These are phyloP conservation scores for Thryonomys swinderianus DNA, from an alignment of 2,113 vertebrate species.

Conservation along the genomic window DNA sequence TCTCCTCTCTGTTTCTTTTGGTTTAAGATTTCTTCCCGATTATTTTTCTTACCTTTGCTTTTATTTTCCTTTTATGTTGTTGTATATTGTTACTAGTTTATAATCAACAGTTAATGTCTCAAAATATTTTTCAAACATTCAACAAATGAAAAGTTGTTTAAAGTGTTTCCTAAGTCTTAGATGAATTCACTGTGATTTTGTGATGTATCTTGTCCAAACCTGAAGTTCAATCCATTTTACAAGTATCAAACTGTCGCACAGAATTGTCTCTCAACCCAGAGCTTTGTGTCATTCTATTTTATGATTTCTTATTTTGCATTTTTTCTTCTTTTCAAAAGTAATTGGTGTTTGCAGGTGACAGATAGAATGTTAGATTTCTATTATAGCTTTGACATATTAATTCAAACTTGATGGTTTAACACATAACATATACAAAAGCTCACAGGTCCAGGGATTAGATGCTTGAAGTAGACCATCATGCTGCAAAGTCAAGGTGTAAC, in stretches of 20 bases:
- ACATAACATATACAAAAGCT: neutral
- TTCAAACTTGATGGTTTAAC: neutral
- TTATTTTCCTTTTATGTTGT: neutral
- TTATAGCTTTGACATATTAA: neutral
- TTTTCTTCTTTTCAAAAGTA: neutral
- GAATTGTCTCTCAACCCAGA: neutral
- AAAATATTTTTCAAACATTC: conserved; percentile 14
- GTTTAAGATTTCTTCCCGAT: neutral
- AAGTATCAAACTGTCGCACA: neutral
- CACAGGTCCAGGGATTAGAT: neutral
- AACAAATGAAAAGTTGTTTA: neutral
- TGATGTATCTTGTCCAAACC: neutral
- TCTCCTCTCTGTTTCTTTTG: neutral
- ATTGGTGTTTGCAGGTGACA: neutral
- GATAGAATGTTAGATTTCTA: neutral
- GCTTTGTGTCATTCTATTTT: neutral
- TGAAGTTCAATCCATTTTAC: neutral
- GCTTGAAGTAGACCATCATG: neutral
- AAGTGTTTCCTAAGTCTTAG: neutral
- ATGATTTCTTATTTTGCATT: neutral
- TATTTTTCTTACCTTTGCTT: neutral
- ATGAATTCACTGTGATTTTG: neutral
- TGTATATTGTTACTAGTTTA: neutral
- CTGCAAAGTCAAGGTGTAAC: neutral
- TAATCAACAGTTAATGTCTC: neutral